Base-by-base conservation (phyloP, 2,888 invertebrate species). In the Urechis unicinctus region DNA sequence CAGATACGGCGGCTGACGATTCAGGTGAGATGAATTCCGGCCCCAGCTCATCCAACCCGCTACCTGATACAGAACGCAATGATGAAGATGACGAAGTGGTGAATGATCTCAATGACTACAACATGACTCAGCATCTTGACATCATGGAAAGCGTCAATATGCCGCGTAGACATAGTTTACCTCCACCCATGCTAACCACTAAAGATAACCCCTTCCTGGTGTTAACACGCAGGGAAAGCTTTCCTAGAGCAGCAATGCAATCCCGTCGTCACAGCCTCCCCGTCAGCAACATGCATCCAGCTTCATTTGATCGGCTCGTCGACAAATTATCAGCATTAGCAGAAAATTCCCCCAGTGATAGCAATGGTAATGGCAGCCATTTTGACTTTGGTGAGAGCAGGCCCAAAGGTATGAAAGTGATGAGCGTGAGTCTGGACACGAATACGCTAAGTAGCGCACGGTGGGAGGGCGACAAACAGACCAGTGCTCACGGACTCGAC, bases 161-260 rank as follows among this genome's bases (percentile, higher is more conserved):
- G n/a, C n/a, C n/a, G n/a, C 30, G 50, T 6, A 13, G 50, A 4
- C 50, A 50, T 24, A 50, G 50, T 22, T 21, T 50, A 36, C 50
- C 50, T 4, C 50, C 30, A 36, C 30, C 50, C n/a, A 5, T 5
- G 6, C 9, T 36, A 5, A 6, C 5, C 31, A 6, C 4, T 24
- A 13, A 36, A 6, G 50, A 50, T 13, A n/a, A n/a, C n/a, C n/a
- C 21, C 6, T 6, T 50, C 13, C 24, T 4, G 6, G 5, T 36
- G n/a, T 24, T 36, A 4, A 17, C 9, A 6, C 9, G n/a, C 5
- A 6, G 50, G 21, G 31, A 22, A 21, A 50, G 36, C 36, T 21
- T 30, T 13, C 9, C 30, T 5, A 9, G 21, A 17, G 21, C 22
- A 21, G 13, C 5, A 6, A 4, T 6, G 6, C 36, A 17, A 30